Conservation (phyloP, 2,797 vertebrate species). For the Carcharodon carcharias region DNA sequence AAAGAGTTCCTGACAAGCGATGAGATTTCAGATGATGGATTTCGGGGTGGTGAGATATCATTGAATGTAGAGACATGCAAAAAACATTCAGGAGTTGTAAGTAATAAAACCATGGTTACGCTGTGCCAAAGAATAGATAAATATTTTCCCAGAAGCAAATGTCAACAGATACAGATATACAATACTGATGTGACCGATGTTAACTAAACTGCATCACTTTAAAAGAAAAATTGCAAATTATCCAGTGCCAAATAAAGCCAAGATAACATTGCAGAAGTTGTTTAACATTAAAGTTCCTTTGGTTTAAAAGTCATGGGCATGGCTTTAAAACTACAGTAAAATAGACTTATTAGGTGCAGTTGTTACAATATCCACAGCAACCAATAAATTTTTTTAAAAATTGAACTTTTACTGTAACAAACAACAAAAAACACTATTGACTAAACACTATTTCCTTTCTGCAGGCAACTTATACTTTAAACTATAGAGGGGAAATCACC, state of each 20-base stretch:
- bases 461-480: neutral
- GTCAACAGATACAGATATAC: neutral
- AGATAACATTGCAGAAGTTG: neutral
- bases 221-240: neutral
- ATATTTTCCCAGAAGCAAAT: neutral
- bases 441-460: neutral
- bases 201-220: neutral
- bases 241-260: neutral
- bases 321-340: neutral
- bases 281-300: neutral
- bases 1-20: constrained; percentile 94
- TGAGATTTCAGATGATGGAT: constrained; percentile 91
- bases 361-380: too few relatives aligned
- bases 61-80: constrained; percentile 72
- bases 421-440: neutral
- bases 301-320: neutral
- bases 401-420: neutral
- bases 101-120: constrained; percentile 44
- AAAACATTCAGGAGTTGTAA: constrained; percentile 75
- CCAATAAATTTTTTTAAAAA: neutral
- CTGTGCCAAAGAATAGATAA: neutral
- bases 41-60: constrained; percentile 72
- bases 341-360: neutral
- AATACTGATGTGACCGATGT: neutral
- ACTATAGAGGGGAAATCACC: neutral